Evolutionary conservation across 2,888 invertebrate species (phyloP).

Genomic region (Hyalella azteca): DNA sequence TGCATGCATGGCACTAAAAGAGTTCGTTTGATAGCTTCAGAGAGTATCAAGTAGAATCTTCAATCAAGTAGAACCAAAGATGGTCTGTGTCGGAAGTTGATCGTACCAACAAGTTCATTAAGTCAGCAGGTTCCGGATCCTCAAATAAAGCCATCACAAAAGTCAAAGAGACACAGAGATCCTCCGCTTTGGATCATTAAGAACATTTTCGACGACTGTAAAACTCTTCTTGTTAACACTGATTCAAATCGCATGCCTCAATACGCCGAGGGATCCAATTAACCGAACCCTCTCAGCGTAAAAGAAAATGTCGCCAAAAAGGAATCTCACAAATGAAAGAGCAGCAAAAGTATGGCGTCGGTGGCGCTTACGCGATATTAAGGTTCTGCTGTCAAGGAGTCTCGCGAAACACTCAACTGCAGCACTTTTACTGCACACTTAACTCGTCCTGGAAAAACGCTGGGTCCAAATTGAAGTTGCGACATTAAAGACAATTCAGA

Average conservation of each 20-base stretch:
- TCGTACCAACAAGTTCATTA: no score
- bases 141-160: neutral
- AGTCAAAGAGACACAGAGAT: neutral
- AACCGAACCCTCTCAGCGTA: constrained; percentile 1
- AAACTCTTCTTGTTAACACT: constrained; percentile 33
- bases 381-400: no score
- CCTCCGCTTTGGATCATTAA: constrained; percentile 19
- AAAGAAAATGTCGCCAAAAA: constrained; percentile 12
- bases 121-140: neutral
- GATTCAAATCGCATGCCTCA: constrained; percentile 27
- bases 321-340: neutral
- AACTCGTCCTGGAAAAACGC: no score
- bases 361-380: neutral
- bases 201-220: neutral
- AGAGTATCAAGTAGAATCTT: no score
- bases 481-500: no score
- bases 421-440: no score
- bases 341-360: neutral
- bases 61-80: no score
- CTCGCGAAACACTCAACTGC: no score
- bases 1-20: no score
- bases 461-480: no score
- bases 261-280: constrained; percentile 15
- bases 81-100: no score
- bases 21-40: no score